Percentiles rank a stretch among this genome's conserved stretches.
Evolutionary conservation across 2,113 vertebrate species (phyloP).

Genomic region (Thunnus maccoyii): DNA sequence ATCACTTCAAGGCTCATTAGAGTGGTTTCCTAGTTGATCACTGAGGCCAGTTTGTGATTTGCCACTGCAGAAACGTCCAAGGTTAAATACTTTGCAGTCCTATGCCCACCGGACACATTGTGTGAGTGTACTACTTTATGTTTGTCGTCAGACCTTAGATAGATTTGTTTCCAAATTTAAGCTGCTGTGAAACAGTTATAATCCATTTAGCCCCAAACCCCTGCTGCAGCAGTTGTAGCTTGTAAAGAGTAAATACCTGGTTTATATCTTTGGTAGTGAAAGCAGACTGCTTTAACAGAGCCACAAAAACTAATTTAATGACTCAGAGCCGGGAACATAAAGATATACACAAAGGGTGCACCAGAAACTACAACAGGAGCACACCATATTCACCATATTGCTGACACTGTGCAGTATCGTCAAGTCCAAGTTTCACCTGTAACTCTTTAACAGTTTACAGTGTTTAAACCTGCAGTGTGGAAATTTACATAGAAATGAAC

Average conservation of each 20-base stretch:
- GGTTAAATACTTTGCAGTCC: constrained; percentile 16
- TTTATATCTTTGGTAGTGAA: background rate
- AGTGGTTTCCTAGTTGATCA: constrained; percentile 22
- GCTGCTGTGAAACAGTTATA: no score
- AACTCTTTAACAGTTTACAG: no score
- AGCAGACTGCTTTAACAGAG: background rate
- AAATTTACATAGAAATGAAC: no score
- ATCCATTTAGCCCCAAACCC: background rate
- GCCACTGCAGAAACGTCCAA: constrained; percentile 41
- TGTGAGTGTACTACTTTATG: constrained; percentile 6
- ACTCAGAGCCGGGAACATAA: background rate
- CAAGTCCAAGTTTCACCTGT: no score
- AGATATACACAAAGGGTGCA: background rate
- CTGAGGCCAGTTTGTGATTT: constrained; percentile 38
- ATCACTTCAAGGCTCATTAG: constrained; percentile 60
- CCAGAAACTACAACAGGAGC: background rate
- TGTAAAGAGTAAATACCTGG: background rate
- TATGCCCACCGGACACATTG: background rate
- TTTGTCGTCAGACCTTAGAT: background rate
- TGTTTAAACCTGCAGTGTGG: no score
- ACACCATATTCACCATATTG: no score
- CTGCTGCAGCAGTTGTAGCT: background rate
- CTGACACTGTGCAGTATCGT: no score
- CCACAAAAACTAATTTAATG: background rate
- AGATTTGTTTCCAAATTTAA: constrained; percentile 9